Base-by-base conservation (phyloP, 2,888 invertebrate genomes). In the Crossocerus cetratus region DNA sequence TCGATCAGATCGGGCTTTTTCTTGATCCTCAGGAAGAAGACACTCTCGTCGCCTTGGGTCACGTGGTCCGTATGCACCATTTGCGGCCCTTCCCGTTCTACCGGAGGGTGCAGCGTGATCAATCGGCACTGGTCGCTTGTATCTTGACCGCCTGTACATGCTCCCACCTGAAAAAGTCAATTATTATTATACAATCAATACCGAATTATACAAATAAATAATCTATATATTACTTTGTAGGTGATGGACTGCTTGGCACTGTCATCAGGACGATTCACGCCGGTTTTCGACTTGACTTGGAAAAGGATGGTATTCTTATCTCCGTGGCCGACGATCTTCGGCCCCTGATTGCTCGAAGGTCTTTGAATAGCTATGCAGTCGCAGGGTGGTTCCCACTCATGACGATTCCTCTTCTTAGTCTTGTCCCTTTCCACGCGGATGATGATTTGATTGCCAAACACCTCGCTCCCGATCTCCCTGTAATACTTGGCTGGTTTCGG, bases 381-480 rank as follows among this genome's bases (percentile, higher is more conserved):
- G 54, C 88, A 88, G 2, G 87, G 87, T 5, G 89, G 89, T 45
- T 86, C 85, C 88, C 89, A 90, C 3, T 73, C 69, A n/a, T 59
- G 69, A 0, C 22, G 73, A 57, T 74, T 82, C 32, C 64, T 65
- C 2, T 71, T 81, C 90, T 92, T 80, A 77, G 90, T 77, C 88
- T 92, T 90, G 88, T 93, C 89, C 90, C 94, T 87, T 90, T 92
- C 93, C 22, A 94, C 93, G 20, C 94, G 90, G 66, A 94, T 94
- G 76, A 93, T 93, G 16, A 94, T 90, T 83, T 93, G 93, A 84
- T 94, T 94, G 53, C 93, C 93, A 61, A 94, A 93, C 90, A 94
- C 93, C 44, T 92, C 91, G 1, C 94, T 94, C 0, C 93, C 93
- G 54, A 94, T 94, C 89, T 94, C 94, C 88, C 94, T 93, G 79